Percentiles rank a stretch among this genome's conserved stretches.
Conservation (phyloP, 2,888 invertebrate genomes). For the Baronia brevicornis region DNA sequence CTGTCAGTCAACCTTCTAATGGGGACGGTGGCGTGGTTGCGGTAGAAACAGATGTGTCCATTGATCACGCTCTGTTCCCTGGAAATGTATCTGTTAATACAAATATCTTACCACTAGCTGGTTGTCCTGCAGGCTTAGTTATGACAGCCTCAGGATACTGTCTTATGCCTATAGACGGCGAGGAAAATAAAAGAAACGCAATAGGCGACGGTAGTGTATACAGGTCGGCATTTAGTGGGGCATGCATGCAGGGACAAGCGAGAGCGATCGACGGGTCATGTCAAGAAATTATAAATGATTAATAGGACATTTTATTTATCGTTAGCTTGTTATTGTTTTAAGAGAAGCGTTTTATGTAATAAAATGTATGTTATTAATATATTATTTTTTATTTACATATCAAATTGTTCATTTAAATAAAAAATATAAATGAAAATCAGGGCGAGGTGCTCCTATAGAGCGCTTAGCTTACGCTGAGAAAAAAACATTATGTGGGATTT, state of each 20-base stretch:
- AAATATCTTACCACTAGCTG: not conserved
- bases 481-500: too few relatives aligned
- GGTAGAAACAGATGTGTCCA: not conserved
- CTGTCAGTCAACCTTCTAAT: not conserved
- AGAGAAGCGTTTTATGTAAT: too few relatives aligned
- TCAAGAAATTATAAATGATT: conserved; percentile 11
- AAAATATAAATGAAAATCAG: too few relatives aligned
- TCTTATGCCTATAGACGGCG: conserved; percentile 2
- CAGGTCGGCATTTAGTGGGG: not conserved
- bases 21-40: not conserved
- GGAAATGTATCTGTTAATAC: not conserved
- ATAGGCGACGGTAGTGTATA: not conserved
- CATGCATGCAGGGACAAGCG: conserved; percentile 4
- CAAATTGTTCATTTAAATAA: too few relatives aligned
- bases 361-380: too few relatives aligned
- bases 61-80: conserved; percentile 4
- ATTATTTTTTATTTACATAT: too few relatives aligned
- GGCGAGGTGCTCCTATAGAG: too few relatives aligned
- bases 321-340: too few relatives aligned
- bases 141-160: conserved; percentile 7
- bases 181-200: conserved; percentile 4
- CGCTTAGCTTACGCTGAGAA: too few relatives aligned
- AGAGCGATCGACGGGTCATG: conserved; percentile 13
- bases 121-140: conserved; percentile 6
- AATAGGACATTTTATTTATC: too few relatives aligned